These are phyloP conservation scores for Euschistus heros DNA, from an alignment of 1,140 invertebrate species.

Conservation along the genomic window DNA sequence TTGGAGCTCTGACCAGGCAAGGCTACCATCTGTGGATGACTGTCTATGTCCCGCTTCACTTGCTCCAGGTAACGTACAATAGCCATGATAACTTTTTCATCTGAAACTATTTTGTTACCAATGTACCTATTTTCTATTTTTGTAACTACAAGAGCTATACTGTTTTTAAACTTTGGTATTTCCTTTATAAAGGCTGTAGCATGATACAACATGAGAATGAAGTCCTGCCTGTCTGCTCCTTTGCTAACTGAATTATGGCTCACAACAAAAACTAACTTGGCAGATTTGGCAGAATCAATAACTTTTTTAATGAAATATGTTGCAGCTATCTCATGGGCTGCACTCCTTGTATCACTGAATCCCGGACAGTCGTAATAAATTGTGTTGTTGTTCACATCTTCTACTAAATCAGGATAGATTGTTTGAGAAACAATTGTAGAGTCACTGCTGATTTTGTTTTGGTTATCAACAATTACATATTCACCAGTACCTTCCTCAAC, in stretches of 20 bases:
- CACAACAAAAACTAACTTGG: slow-evolving; percentile 28
- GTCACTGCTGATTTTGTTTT: slow-evolving; percentile 14
- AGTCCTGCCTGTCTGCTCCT: slow-evolving; percentile 25
- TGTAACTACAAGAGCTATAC: slow-evolving; percentile 25
- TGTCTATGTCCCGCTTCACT: neutral
- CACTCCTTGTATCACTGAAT: slow-evolving; percentile 28
- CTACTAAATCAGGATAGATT: slow-evolving; percentile 10
- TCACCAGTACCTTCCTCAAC: slow-evolving; percentile 3
- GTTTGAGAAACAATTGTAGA: slow-evolving; percentile 26
- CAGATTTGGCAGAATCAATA: slow-evolving; percentile 14
- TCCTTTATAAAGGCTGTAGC: slow-evolving; percentile 21
- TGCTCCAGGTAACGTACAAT: neutral
- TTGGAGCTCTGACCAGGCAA: too few species aligned
- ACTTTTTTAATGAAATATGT: slow-evolving; percentile 28
- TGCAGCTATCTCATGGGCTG: slow-evolving; percentile 25
- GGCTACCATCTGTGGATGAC: neutral
- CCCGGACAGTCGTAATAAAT: slow-evolving; percentile 29
- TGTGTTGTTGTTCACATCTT: slow-evolving; percentile 1
- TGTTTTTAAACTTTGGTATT: slow-evolving; percentile 20
- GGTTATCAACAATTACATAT: slow-evolving; percentile 12
- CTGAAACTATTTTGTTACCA: neutral
- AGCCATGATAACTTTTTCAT: neutral
- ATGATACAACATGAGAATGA: slow-evolving; percentile 22
- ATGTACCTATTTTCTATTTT: slow-evolving; percentile 25
- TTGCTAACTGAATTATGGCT: slow-evolving; percentile 23